Evolutionary conservation across 2,113 vertebrate genomes (phyloP).

Genomic region (Lophius piscatorius): DNA sequence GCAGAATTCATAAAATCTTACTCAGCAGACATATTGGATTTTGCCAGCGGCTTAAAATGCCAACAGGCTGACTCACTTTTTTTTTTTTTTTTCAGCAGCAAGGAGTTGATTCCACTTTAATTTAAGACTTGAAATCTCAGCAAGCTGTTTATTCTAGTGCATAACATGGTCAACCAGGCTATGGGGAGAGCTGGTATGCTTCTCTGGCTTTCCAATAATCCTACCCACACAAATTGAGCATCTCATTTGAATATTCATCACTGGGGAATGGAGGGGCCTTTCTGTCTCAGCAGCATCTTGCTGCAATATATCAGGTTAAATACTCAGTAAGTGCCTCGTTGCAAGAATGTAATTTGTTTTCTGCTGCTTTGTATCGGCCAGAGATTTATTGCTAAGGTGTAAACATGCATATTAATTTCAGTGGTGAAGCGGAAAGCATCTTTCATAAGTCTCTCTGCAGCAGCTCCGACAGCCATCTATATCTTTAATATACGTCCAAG

Average conservation of each 20-base stretch:
- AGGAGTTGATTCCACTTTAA: conserved; percentile 49
- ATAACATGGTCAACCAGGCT: conserved; percentile 40
- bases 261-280: neutral
- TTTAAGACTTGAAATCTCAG: conserved; percentile 35
- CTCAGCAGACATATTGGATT: conserved; percentile 61
- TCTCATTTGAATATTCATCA: conserved; percentile 65
- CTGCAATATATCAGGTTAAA: conserved; percentile 48
- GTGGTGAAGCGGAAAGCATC: neutral
- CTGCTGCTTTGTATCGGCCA: neutral
- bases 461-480: neutral
- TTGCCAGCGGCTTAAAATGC: conserved; percentile 47
- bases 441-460: neutral
- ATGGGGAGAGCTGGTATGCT: conserved; percentile 37
- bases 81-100: neutral
- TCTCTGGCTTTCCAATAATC: conserved; percentile 52
- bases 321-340: conserved; percentile 2
- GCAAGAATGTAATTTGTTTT: conserved; percentile 42
- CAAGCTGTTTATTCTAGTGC: conserved; percentile 23
- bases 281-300: conserved; percentile 19
- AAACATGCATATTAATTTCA: neutral
- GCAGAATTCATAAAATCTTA: conserved; percentile 45
- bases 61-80: conserved; percentile 34
- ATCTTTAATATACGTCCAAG: neutral
- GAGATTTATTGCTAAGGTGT: conserved; percentile 2
- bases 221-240: conserved; percentile 49